Evolutionary conservation across 2,888 invertebrate genomes (phyloP), one percentile per base, ranked within the genome.

Genomic region (Lagria hirta): DNA sequence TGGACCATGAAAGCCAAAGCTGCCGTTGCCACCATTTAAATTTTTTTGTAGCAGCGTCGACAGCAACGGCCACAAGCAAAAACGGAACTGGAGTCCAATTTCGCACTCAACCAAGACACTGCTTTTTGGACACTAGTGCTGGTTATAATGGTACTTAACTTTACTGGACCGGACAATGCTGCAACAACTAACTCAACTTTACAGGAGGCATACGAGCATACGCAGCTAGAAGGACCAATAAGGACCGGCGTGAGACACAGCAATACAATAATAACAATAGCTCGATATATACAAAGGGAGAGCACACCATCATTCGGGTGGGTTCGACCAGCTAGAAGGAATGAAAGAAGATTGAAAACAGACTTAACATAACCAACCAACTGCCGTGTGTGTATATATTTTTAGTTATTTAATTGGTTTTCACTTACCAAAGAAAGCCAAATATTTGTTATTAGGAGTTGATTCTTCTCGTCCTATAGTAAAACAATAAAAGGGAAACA

Each of bases 341-440:
- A 57, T 59, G 54, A 60, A 57, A 55, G 57, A 64, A 62, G 57
- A 61, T 57, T 58, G 55, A 55, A 57, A 61, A 59, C 57, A 58
- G 50, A 58, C 54, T 57, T 54, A 58, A 58, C 56, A 61, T 57
- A 61, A 63, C 61, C 61, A 66, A 66, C 60, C 58, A 64, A 68
- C 71, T 71, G 71, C 71, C 71, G 70, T 70, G 70, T 71, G 70
- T 70, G 70, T 68, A 65, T 61, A 61, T 61, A 64, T 63, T 58
- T 68, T 69, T 65, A 68, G 62, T 69, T 68, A 68, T 62, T 69
- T 66, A 69, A 65, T 70, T 70, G 69, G 69, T 70, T 70, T 70
- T 80, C 81, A 88, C 88, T 89, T 86, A 88, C 89, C 87, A 89
- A 86, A 81, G 88, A 88, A 82, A 89, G 87, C 90, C 90, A 91